Conservation (phyloP, 2,888 invertebrate species). For the Eristalinus aeneus region DNA sequence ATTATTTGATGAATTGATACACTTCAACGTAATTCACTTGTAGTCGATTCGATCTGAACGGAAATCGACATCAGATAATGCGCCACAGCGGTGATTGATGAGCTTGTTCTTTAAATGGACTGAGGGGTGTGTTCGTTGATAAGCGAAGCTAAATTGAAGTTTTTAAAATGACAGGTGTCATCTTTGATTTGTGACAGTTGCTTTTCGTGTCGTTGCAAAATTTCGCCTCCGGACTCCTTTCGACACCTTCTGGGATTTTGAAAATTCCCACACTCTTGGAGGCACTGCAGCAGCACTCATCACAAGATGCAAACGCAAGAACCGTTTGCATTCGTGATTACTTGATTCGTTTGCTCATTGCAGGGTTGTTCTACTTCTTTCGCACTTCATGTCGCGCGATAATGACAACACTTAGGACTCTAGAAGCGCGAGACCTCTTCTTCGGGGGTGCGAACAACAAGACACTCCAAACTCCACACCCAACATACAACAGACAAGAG, state of each 20-base stretch:
- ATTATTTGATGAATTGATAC: background rate
- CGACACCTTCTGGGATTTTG: too few relatives aligned
- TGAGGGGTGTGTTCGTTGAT: background rate
- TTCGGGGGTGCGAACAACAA: constrained; percentile 49
- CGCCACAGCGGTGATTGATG: background rate
- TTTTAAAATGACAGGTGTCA: too few relatives aligned
- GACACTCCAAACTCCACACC: constrained; percentile 33
- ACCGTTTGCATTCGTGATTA: constrained; percentile 7
- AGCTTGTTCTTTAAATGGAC: background rate
- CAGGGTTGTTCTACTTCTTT: constrained; percentile 28
- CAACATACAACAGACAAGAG: too few relatives aligned
- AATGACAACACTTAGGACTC: constrained; percentile 45
- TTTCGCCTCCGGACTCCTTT: too few relatives aligned
- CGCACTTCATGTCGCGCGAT: constrained; percentile 25
- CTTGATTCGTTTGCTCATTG: constrained; percentile 23
- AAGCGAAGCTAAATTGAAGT: too few relatives aligned
- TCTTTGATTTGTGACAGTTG: too few relatives aligned
- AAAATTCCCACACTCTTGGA: background rate
- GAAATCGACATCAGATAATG: background rate
- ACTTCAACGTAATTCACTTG: background rate
- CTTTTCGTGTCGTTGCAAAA: too few relatives aligned
- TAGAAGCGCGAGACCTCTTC: constrained; percentile 7
- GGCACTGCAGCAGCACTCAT: background rate
- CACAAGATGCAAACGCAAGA: background rate
- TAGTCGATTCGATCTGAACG: background rate